Percentiles rank a stretch among this genome's conserved stretches.
These are phyloP conservation scores for Cryptus armator DNA, from an alignment of 2,888 invertebrate species.

Conservation along the genomic window DNA sequence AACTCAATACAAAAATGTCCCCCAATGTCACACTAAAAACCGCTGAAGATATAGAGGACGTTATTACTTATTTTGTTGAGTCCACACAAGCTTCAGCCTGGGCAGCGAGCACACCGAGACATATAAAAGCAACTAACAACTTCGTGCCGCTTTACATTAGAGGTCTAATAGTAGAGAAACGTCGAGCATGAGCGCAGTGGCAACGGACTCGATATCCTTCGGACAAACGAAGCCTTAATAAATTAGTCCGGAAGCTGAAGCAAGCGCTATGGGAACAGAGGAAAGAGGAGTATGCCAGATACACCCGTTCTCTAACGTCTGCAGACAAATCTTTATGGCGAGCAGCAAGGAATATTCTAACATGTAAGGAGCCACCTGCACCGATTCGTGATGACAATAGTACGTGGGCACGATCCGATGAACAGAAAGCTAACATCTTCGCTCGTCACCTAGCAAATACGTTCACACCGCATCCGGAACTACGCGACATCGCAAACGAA, in stretches of 20 bases:
- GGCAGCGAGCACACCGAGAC: slow-evolving; percentile 57
- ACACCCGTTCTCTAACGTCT: slow-evolving; percentile 48
- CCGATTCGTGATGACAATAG: slow-evolving; percentile 64
- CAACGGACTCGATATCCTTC: slow-evolving; percentile 50
- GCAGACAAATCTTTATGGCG: slow-evolving; percentile 72
- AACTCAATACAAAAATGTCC: slow-evolving; percentile 57
- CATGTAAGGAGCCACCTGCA: slow-evolving; percentile 49
- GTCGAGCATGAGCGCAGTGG: slow-evolving; percentile 66
- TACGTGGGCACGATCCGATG: slow-evolving; percentile 67
- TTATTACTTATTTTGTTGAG: slow-evolving; percentile 56
- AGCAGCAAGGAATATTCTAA: slow-evolving; percentile 67
- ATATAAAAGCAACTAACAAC: slow-evolving; percentile 29
- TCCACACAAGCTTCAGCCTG: slow-evolving; percentile 61
- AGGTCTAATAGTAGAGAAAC: slow-evolving; percentile 65
- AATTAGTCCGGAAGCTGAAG: slow-evolving; percentile 51
- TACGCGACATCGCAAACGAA: slow-evolving; percentile 26
- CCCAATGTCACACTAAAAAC: slow-evolving; percentile 63
- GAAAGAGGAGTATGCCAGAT: slow-evolving; percentile 40
- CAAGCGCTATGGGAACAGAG: slow-evolving; percentile 17
- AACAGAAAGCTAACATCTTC: slow-evolving; percentile 70
- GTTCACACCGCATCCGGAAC: slow-evolving; percentile 62
- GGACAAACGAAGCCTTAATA: slow-evolving; percentile 47
- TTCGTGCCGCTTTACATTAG: slow-evolving; percentile 56
- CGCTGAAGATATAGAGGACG: slow-evolving; percentile 66
- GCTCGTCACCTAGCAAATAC: slow-evolving; percentile 66